A percentile compares a stretch with the other conserved stretches of the same genome.
phyloP scores from a whole-genome alignment of 1,140 invertebrate species.

The Lamellibrachia luymesi region DNA sequence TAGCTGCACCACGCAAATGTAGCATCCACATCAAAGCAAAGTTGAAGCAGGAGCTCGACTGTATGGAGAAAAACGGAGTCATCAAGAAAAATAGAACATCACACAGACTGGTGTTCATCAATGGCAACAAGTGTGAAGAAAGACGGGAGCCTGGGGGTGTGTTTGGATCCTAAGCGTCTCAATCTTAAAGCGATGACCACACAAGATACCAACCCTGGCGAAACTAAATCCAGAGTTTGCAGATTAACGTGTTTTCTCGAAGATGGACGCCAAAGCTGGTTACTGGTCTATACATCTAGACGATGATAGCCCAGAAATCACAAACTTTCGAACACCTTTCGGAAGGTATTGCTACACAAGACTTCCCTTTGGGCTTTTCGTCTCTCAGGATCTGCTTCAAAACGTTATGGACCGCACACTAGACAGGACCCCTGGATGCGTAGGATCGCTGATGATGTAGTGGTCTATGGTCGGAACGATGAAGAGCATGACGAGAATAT shows the following conservation, averaged over 20 bases:
- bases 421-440: no score
- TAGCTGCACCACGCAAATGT: slow-evolving; percentile 15
- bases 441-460: no score
- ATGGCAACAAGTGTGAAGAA: slow-evolving; percentile 12
- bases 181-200: slow-evolving; percentile 13
- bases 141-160: slow-evolving; percentile 17
- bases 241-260: slow-evolving; percentile 8
- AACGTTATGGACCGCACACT: no score
- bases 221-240: slow-evolving; percentile 12
- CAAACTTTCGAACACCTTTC: no score
- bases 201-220: slow-evolving; percentile 18
- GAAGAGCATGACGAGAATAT: no score
- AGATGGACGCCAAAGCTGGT: slow-evolving; percentile 18
- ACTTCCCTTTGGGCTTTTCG: no score
- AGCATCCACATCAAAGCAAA: neutral
- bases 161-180: slow-evolving; percentile 18
- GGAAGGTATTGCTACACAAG: no score
- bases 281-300: slow-evolving; percentile 11
- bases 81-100: neutral
- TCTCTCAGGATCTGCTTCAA: no score
- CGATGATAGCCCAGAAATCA: neutral
- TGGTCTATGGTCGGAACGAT: no score
- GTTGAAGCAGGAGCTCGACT: slow-evolving; percentile 19
- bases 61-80: slow-evolving; percentile 12
- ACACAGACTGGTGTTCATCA: slow-evolving; percentile 23